Evolutionary conservation across 23 tunicate genomes (phyloP).

Genomic region (Phallusia fumigata): DNA sequence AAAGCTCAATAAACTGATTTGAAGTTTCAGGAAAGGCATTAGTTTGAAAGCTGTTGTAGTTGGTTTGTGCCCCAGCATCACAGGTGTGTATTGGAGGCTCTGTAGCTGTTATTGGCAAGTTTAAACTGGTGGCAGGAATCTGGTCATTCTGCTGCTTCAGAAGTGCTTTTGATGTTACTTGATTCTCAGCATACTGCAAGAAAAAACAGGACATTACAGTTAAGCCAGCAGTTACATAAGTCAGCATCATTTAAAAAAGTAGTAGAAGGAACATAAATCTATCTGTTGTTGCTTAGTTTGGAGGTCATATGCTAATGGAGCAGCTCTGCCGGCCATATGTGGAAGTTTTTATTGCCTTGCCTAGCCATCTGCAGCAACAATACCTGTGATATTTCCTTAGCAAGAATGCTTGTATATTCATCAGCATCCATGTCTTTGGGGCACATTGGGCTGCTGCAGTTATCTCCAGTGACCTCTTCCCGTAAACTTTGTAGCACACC

Average conservation of each 20-base stretch:
- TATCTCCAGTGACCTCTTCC: constrained; percentile 29
- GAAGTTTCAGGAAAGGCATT: background rate
- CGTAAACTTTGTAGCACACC: constrained; percentile 73
- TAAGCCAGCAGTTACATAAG: too few species aligned
- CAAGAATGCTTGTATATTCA: constrained; percentile 21
- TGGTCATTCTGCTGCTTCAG: background rate
- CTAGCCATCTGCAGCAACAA: too few species aligned
- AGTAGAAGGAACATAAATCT: too few species aligned
- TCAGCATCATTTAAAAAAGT: too few species aligned
- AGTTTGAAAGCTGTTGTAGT: background rate
- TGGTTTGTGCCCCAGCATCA: constrained; percentile 5
- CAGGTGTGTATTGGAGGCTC: background rate
- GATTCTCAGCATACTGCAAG: background rate
- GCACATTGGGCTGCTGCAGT: background rate
- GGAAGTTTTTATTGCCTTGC: too few species aligned
- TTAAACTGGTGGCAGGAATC: background rate
- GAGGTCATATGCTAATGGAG: too few species aligned
- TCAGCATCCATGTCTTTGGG: constrained; percentile 10
- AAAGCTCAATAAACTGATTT: background rate
- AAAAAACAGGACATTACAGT: background rate
- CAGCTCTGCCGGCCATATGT: too few species aligned
- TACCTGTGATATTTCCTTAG: constrained; percentile 29
- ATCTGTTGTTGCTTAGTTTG: too few species aligned
- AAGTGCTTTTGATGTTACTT: background rate
- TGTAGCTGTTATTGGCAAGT: background rate